Base-by-base conservation (phyloP, 2,888 invertebrate genomes). In the Ectropis crepuscularia region DNA sequence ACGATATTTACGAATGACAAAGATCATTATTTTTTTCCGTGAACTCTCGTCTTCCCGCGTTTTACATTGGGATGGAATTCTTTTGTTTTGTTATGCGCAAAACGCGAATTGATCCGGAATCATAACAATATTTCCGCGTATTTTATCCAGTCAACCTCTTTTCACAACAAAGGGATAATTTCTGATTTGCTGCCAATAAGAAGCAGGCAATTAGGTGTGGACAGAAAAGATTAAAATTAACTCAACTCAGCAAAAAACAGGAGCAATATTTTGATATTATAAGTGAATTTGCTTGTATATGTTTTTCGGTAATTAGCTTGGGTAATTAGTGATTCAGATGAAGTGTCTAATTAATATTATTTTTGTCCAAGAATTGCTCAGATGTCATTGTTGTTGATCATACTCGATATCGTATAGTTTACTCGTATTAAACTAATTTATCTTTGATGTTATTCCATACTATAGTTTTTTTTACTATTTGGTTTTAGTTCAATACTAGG, bases 1-100 rank as follows among this genome's bases (percentile, higher is more conserved):
- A 59, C 53, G 12, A 63, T 66, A 69, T 71, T 69, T 67, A 58
- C 49, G 67, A 58, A 59, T 62, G 63, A 69, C 63, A 65, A 67
- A 67, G 46, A 53, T 57, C 51, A 59, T 70, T 57, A 47, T 51
- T 59, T 61, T 46, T 49, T 54, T 57, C 45, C 39, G 39, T 5
- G 41, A 53, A 62, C 8, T 57, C 46, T 48, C 46, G 12, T 57
- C 54, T 55, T 53, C 28, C 41, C 46, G 41, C n/a, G 37, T 48
- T 36, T 54, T 57, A 45, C 39, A 41, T 41, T 37, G 54, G 38
- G 55, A 57, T 60, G 46, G 43, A 47, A 60, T 64, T 55, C 55
- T 39, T 59, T 50, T 55, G 45, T 54, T 45, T 50, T 41, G 9
- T 59, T 48, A 37, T 39, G 37, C 12, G 43, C 36, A 45, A 43